Evolutionary conservation across 2,113 vertebrate species (phyloP).

Genomic region (Solea solea): DNA sequence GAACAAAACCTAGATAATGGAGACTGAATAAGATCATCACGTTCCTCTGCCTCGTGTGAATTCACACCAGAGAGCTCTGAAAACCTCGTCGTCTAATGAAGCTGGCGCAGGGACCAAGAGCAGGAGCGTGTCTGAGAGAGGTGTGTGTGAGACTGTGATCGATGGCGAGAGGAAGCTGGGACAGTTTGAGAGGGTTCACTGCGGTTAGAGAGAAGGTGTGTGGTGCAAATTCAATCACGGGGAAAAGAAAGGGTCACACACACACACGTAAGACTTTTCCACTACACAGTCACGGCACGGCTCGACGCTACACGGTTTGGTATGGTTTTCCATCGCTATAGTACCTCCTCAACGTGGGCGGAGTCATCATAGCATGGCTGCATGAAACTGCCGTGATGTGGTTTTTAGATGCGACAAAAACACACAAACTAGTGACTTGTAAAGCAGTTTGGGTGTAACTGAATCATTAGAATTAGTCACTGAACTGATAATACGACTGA

Average conservation of each 20-base stretch:
- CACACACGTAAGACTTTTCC: not conserved
- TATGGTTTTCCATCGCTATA: too few relatives aligned
- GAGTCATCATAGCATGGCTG: too few relatives aligned
- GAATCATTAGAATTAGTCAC: too few relatives aligned
- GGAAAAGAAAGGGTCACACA: not conserved
- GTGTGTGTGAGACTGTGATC: slow-evolving; percentile 29
- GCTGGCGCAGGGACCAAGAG: slow-evolving; percentile 8
- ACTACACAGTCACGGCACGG: too few relatives aligned
- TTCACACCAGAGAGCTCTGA: slow-evolving; percentile 35
- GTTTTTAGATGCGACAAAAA: too few relatives aligned
- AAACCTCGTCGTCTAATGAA: slow-evolving; percentile 53
- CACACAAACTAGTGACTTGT: too few relatives aligned
- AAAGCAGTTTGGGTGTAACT: too few relatives aligned
- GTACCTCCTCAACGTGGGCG: too few relatives aligned
- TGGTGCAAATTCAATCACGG: slow-evolving; percentile 9
- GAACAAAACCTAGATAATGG: slow-evolving; percentile 42
- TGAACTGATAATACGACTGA: too few relatives aligned
- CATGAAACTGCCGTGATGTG: too few relatives aligned
- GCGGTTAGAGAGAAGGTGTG: slow-evolving; percentile 12
- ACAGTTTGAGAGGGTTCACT: slow-evolving; percentile 29
- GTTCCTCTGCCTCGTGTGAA: slow-evolving; percentile 49
- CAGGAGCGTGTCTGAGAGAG: not conserved
- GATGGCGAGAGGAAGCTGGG: slow-evolving; percentile 24
- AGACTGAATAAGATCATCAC: slow-evolving; percentile 57
- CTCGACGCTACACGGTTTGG: too few relatives aligned